These are phyloP conservation scores for Potamarius usumacintae DNA, from an alignment of 2,113 vertebrate genomes.

Conservation along the genomic window DNA sequence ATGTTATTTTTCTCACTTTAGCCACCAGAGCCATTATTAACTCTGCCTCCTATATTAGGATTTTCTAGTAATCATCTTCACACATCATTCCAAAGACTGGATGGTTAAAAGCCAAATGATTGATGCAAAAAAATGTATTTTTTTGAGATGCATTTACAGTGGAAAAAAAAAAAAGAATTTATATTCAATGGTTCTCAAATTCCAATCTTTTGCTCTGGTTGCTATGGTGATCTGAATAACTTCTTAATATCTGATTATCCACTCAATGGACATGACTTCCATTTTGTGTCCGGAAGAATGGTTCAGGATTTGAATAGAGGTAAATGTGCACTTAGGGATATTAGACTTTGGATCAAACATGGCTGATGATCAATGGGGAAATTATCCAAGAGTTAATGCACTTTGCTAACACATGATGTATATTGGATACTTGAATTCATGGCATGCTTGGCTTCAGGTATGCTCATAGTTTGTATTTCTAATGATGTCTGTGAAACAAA, in stretches of 20 bases:
- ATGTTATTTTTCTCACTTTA: not conserved
- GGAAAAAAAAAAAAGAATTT: not conserved
- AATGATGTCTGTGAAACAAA: not conserved
- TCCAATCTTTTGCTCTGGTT: not conserved
- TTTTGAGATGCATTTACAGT: not conserved
- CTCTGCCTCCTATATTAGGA: not conserved
- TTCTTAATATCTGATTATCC: not conserved
- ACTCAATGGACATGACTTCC: not conserved
- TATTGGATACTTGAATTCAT: too few species aligned
- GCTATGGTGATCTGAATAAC: not conserved
- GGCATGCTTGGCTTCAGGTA: not conserved
- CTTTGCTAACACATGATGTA: not conserved
- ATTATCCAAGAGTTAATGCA: not conserved
- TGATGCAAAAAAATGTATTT: not conserved
- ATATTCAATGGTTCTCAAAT: not conserved
- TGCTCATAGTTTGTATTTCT: too few species aligned
- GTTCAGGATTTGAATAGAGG: not conserved
- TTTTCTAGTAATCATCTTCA: not conserved
- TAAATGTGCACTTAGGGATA: not conserved
- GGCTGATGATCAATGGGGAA: not conserved
- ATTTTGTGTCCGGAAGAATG: not conserved
- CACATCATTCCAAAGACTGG: not conserved
- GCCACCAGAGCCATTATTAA: not conserved
- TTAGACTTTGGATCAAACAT: not conserved
- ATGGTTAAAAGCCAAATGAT: not conserved